Percentiles rank a stretch among this genome's conserved stretches.
These are phyloP conservation scores for Priocnemis perturbator DNA, from an alignment of 2,888 invertebrate genomes.

Conservation along the genomic window DNA sequence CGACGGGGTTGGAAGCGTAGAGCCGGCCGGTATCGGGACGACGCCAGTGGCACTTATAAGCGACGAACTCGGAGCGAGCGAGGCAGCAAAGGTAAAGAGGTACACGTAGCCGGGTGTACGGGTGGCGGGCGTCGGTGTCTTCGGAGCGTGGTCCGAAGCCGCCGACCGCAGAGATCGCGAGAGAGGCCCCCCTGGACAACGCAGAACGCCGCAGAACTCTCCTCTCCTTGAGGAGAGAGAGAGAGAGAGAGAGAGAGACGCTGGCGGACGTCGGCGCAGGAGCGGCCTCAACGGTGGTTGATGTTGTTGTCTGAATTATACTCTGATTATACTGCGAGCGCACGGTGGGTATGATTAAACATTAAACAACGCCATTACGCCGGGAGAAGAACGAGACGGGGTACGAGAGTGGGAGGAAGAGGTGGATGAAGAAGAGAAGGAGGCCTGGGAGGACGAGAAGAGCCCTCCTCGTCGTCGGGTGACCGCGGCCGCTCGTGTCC, in stretches of 20 bases:
- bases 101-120: constrained; percentile 61
- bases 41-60: too few species aligned
- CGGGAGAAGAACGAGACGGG: constrained; percentile 41
- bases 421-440: constrained; percentile 4
- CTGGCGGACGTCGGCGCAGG: constrained; percentile 31
- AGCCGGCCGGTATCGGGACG: too few species aligned
- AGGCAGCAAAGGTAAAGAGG: constrained; percentile 58
- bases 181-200: too few species aligned
- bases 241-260: constrained; percentile 3
- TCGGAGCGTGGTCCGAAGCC: constrained; percentile 26
- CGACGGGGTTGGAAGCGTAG: neutral
- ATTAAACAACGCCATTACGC: constrained; percentile 74
- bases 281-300: constrained; percentile 57
- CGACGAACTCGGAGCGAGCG: too few species aligned
- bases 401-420: constrained; percentile 42
- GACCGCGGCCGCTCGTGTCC: constrained; percentile 73
- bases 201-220: neutral
- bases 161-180: constrained; percentile 57
- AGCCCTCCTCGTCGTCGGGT: constrained; percentile 43
- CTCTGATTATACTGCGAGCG: constrained; percentile 72
- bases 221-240: neutral
- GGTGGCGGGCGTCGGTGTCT: constrained; percentile 40
- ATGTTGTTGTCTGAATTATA: constrained; percentile 74
- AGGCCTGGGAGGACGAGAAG: constrained; percentile 20
- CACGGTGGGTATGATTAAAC: constrained; percentile 73